These are phyloP conservation scores for Trididemnum miniatum DNA, from an alignment of 23 tunicate species.

Conservation along the genomic window DNA sequence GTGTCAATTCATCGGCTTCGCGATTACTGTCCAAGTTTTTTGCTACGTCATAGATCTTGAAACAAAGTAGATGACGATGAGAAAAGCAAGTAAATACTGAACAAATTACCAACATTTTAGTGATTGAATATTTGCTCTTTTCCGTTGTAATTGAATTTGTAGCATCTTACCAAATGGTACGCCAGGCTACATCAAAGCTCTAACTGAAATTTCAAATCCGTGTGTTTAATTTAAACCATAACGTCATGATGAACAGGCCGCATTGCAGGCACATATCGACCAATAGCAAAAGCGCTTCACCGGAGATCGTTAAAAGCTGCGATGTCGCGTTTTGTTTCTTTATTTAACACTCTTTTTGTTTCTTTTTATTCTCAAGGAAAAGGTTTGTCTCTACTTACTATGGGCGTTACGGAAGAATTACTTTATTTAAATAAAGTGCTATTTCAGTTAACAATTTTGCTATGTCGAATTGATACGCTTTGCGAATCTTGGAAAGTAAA, in stretches of 20 bases:
- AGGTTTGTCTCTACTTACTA: not conserved
- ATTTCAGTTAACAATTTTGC: not conserved
- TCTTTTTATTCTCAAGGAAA: not conserved
- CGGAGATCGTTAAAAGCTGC: not conserved
- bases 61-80: too few relatives aligned
- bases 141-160: not conserved
- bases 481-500: too few relatives aligned
- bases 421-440: not conserved
- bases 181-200: not conserved
- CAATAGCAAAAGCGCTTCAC: slow-evolving; percentile 39
- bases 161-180: not conserved
- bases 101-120: too few relatives aligned
- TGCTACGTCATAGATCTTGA: too few relatives aligned
- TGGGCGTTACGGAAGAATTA: not conserved
- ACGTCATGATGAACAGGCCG: slow-evolving; percentile 65
- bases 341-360: not conserved
- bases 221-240: not conserved
- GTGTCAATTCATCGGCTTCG: too few relatives aligned
- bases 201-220: not conserved
- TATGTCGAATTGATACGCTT: too few relatives aligned
- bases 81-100: too few relatives aligned
- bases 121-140: not conserved
- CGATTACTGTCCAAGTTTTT: too few relatives aligned
- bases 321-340: not conserved
- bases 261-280: slow-evolving; percentile 43